These are phyloP conservation scores for Alcis repandata DNA, from an alignment of 2,888 invertebrate species.

Conservation along the genomic window DNA sequence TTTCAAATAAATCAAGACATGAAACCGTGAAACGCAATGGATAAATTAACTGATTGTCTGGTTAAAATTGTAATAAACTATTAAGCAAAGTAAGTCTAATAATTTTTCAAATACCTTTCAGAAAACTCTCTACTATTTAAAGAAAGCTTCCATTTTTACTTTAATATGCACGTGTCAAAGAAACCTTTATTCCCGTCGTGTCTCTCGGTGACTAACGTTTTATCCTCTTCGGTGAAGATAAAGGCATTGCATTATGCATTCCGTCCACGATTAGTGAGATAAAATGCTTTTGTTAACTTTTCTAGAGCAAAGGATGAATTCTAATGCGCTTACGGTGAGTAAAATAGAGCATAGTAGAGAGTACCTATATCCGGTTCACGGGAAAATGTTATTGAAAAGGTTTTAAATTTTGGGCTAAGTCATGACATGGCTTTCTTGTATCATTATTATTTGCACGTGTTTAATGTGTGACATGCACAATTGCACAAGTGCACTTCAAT, in stretches of 20 bases:
- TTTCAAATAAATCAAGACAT: no score
- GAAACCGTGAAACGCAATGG: no score
- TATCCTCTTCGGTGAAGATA: slow-evolving; percentile 3
- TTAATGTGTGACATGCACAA: no score
- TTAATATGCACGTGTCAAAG: no score
- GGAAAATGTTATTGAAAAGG: no score
- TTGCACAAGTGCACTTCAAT: no score
- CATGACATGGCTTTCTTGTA: no score
- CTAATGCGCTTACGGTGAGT: slow-evolving; percentile 12
- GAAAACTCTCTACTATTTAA: background rate
- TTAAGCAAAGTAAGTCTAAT: no score
- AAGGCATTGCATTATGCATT: slow-evolving; percentile 13
- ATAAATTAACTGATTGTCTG: no score
- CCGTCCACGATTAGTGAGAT: slow-evolving; percentile 7
- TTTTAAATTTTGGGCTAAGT: no score
- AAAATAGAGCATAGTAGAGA: slow-evolving; percentile 10
- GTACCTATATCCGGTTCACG: slow-evolving; percentile 12
- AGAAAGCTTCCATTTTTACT: background rate
- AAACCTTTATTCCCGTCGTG: slow-evolving; percentile 3
- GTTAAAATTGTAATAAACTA: no score
- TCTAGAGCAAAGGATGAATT: slow-evolving; percentile 21
- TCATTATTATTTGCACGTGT: no score
- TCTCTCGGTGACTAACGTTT: background rate
- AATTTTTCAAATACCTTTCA: background rate
- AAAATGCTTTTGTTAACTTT: slow-evolving; percentile 22